Conservation (phyloP, 2,888 invertebrate genomes). For the Ormyrus nitidulus region DNA sequence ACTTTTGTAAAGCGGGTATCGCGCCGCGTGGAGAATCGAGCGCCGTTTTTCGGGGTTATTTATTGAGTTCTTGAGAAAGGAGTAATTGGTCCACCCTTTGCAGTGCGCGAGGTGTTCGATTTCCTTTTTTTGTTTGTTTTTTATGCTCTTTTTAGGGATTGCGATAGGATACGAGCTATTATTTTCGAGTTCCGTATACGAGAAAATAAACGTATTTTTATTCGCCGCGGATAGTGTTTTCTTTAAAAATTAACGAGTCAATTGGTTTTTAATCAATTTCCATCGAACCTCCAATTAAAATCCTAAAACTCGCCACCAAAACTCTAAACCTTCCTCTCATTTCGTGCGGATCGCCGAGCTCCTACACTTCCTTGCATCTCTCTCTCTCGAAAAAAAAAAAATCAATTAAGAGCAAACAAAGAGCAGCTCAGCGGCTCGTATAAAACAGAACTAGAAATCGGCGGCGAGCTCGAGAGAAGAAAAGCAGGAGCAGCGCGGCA, state of each 20-base stretch:
- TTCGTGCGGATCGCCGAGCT: conserved; percentile 12
- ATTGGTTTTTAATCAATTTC: no score
- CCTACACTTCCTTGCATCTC: conserved; percentile 6
- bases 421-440: conserved; percentile 34
- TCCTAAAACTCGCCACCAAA: neutral
- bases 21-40: neutral
- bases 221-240: no score
- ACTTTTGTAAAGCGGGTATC: conserved; percentile 14
- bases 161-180: no score
- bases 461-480: conserved; percentile 30
- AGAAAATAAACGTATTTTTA: no score
- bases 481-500: conserved; percentile 40
- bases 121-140: conserved; percentile 17
- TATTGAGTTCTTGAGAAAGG: conserved; percentile 15
- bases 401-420: conserved; percentile 56
- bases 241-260: no score
- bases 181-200: no score
- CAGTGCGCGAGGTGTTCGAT: neutral
- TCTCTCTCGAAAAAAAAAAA: conserved; percentile 13
- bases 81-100: conserved; percentile 42
- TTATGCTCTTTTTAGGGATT: neutral
- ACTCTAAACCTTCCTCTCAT: conserved; percentile 1
- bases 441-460: conserved; percentile 43
- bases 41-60: neutral
- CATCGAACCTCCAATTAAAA: no score